Conservation (phyloP, 2,797 vertebrate genomes). For the Acropternis orthonyx region DNA sequence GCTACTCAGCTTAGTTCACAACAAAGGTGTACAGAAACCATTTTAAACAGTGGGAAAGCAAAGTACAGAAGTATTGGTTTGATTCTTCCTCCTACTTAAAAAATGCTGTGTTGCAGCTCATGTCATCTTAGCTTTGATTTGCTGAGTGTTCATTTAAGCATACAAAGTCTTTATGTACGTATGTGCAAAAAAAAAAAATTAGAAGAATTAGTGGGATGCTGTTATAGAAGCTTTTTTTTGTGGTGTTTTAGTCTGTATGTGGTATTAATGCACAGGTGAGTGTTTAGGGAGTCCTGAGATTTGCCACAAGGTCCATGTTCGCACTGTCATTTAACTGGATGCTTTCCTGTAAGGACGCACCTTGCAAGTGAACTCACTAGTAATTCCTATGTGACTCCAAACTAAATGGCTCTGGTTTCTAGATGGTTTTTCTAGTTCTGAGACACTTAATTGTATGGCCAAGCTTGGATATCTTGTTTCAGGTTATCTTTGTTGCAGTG, state of each 20-base stretch:
- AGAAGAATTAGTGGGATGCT: background rate
- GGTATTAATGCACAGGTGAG: background rate
- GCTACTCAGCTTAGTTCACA: background rate
- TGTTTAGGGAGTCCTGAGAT: background rate
- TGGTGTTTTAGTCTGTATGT: background rate
- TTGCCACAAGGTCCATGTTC: background rate
- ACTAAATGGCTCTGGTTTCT: background rate
- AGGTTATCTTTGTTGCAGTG: background rate
- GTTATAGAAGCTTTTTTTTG: background rate
- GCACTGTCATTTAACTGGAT: background rate
- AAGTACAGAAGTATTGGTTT: background rate
- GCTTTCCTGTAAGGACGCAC: background rate
- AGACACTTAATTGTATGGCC: fast-evolving
- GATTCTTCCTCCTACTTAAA: background rate
- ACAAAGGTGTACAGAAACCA: background rate
- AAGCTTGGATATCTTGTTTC: background rate
- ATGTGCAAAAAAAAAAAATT: background rate
- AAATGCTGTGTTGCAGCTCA: background rate
- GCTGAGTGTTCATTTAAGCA: background rate
- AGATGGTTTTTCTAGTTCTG: background rate
- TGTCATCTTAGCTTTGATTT: background rate
- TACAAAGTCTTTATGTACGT: background rate
- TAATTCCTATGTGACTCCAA: background rate
- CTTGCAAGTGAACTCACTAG: fast-evolving
- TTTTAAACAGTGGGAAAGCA: background rate